Evolutionary conservation across 1,140 invertebrate species (phyloP).

Genomic region (Branchinecta lindahli): DNA sequence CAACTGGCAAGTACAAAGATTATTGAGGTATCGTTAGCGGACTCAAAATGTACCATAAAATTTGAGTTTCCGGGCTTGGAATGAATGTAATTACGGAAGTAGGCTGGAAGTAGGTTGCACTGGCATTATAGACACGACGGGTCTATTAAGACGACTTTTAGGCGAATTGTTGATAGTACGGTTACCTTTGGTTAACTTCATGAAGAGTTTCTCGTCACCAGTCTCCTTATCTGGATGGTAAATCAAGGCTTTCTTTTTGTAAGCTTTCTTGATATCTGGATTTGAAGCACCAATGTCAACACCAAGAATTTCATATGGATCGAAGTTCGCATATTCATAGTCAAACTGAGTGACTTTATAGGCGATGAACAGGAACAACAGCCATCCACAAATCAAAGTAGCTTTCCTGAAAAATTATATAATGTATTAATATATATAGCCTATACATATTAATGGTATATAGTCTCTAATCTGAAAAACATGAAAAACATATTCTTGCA

Average conservation of each 20-base stretch:
- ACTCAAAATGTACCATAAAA: too few species aligned
- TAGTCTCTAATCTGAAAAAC: conserved; percentile 31
- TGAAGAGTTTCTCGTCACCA: conserved; percentile 92
- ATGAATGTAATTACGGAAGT: too few species aligned
- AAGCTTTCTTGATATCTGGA: conserved; percentile 85
- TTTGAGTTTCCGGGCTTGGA: too few species aligned
- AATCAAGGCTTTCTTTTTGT: conserved; percentile 77
- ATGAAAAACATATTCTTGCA: conserved; percentile 34
- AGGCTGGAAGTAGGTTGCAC: too few species aligned
- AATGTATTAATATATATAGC: conserved; percentile 14
- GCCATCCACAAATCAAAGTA: conserved; percentile 68
- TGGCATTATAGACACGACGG: too few species aligned
- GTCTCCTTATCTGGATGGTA: conserved; percentile 96
- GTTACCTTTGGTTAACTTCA: conserved; percentile 93
- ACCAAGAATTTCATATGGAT: conserved; percentile 91
- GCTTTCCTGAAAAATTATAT: conserved; percentile 40
- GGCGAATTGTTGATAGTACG: too few species aligned
- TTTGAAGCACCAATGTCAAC: conserved; percentile 67
- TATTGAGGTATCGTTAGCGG: too few species aligned
- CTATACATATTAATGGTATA: conserved; percentile 14
- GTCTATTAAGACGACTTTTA: too few species aligned
- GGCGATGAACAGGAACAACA: conserved; percentile 63
- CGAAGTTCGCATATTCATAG: conserved; percentile 95
- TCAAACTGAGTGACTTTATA: conserved; percentile 97
- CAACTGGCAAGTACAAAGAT: too few species aligned